Percentiles rank a stretch among this genome's conserved stretches.
phyloP scores from a whole-genome alignment of 2,113 vertebrate species.

The Camelus bactrianus region DNA sequence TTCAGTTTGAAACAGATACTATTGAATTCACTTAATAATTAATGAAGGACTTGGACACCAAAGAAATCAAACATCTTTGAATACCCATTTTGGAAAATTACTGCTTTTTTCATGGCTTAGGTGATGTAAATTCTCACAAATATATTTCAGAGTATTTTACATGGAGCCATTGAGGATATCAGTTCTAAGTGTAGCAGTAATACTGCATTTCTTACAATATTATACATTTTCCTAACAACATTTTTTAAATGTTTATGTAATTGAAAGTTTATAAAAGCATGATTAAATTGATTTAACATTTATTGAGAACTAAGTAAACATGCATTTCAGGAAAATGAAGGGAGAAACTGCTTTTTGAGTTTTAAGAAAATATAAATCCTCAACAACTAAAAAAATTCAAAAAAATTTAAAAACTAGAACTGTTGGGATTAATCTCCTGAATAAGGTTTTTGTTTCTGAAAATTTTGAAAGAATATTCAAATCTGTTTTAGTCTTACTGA shows the following conservation, averaged over 20 bases:
- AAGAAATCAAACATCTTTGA: constrained; percentile 44
- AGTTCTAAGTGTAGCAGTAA: constrained; percentile 43
- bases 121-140: constrained; percentile 70
- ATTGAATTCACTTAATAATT: constrained; percentile 2
- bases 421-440: neutral
- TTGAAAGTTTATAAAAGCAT: neutral
- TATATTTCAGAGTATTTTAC: constrained; percentile 73
- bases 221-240: neutral
- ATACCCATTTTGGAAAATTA: constrained; percentile 59
- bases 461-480: neutral
- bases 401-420: neutral
- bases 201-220: neutral
- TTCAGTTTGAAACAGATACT: constrained; percentile 25
- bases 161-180: constrained; percentile 64
- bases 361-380: neutral
- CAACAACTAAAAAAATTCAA: neutral
- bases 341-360: neutral
- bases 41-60: constrained; percentile 53
- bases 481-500: neutral
- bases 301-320: neutral
- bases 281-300: neutral
- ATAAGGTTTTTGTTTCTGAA: neutral
- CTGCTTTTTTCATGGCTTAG: constrained; percentile 61
- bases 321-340: neutral
- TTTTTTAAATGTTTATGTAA: neutral